These are phyloP conservation scores for Cotesia chilonis DNA, from an alignment of 1,140 invertebrate genomes.

Conservation along the genomic window DNA sequence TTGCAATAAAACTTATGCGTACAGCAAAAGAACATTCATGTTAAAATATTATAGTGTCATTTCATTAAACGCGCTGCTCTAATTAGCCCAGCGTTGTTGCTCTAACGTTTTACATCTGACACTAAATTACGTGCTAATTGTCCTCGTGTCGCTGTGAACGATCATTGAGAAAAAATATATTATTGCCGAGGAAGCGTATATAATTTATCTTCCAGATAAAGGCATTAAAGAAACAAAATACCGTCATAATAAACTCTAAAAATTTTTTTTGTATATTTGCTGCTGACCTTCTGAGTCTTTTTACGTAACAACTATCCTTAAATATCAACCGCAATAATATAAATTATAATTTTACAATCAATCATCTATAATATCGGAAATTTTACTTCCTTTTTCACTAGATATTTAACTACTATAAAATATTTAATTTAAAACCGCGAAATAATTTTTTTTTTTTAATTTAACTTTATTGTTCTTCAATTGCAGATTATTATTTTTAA, in stretches of 20 bases:
- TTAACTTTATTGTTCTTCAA: background rate
- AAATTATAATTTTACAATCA: slow-evolving; percentile 13
- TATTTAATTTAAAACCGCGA: background rate
- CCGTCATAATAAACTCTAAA: background rate
- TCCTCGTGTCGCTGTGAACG: slow-evolving; percentile 13
- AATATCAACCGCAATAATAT: background rate
- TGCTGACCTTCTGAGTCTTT: background rate
- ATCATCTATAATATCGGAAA: slow-evolving; percentile 17
- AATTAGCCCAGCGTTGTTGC: slow-evolving; percentile 22
- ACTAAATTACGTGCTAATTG: slow-evolving; percentile 30
- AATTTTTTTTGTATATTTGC: slow-evolving; percentile 8
- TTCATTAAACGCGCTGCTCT: slow-evolving; percentile 29
- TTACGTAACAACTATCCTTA: slow-evolving; percentile 3
- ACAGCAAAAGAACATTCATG: background rate
- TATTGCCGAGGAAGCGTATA: background rate
- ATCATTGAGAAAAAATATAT: slow-evolving; percentile 4
- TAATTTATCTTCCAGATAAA: background rate
- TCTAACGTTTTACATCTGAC: slow-evolving; percentile 16
- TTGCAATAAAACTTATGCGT: background rate
- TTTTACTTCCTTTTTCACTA: slow-evolving; percentile 9
- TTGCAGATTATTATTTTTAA: no score
- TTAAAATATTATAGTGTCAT: slow-evolving; percentile 12
- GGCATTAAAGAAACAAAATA: slow-evolving; percentile 2
- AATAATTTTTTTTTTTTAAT: background rate
- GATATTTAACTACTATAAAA: background rate